Evolutionary conservation across 2,113 vertebrate genomes (phyloP), one percentile per base, ranked within the genome.

Genomic region (Prionailurus viverrinus): DNA sequence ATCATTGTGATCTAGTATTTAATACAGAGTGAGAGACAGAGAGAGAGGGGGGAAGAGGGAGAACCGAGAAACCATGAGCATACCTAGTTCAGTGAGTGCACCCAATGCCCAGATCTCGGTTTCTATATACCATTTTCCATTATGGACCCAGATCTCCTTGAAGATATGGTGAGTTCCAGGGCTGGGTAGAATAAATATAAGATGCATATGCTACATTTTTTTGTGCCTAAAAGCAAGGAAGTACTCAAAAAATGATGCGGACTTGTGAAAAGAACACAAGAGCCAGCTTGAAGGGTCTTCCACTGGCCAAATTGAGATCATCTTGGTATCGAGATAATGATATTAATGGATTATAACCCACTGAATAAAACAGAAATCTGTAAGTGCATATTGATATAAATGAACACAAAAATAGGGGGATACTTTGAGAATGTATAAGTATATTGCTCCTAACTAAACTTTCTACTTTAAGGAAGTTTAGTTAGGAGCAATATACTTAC

Each of bases 71-170:
- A 55, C 63, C 87, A 78, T 55, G 69, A 76, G n/a, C 25, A 66
- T 5, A 41, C 36, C 12, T 11, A 53, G 51, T 18, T 29, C 29
- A 78, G 80, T 68, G 61, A 74, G 33, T 31, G 84, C 5, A 58
- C 19, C 4, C 53, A 90, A 27, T 23, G 65, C 65, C 39, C 29
- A 80, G 51, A 79, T 65, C 63, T 82, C 23, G 1, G 13, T 87
- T 89, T 81, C 87, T 82, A 71, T 84, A 63, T n/a, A 55, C 11
- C 45, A n/a, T 80, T 92, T 97, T 96, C 55, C 53, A 85, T 69
- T 89, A 86, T 18, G 65, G 45, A 80, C 36, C 2, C 25, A 79
- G 71, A 27, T 74, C 36, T 89, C 69, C 53, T 68, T 23, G 16
- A 84, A 88, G 31, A 92, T 39, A 19, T 65, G 19, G 74, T 39